Evolutionary conservation across 2,113 vertebrate genomes (phyloP).

Genomic region (Spea bombifrons): DNA sequence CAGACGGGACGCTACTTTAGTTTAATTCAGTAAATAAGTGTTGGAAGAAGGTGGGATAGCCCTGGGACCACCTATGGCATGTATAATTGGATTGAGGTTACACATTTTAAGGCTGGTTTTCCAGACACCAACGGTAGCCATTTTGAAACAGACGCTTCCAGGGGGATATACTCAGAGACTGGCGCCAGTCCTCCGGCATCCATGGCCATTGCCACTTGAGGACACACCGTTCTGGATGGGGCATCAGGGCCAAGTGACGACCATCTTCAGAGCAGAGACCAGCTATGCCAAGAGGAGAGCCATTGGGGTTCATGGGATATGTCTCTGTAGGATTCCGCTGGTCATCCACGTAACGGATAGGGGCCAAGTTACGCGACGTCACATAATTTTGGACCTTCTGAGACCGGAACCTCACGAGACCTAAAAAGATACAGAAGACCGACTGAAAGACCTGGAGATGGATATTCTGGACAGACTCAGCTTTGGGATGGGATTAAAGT

Average conservation of each 20-base stretch:
- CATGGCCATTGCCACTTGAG: constrained; percentile 89
- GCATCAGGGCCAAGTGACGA: constrained; percentile 87
- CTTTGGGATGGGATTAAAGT: no score
- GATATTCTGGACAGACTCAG: no score
- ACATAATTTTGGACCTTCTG: constrained; percentile 58
- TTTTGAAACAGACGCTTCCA: constrained; percentile 85
- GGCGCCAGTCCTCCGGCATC: constrained; percentile 64
- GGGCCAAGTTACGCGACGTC: constrained; percentile 63
- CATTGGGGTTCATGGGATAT: constrained; percentile 87
- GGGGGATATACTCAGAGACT: constrained; percentile 66
- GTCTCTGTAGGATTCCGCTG: constrained; percentile 70
- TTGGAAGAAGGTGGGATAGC: background rate
- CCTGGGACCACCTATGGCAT: background rate
- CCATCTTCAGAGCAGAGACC: constrained; percentile 80
- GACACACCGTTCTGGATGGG: constrained; percentile 83
- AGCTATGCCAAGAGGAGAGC: constrained; percentile 75
- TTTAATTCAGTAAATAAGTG: background rate
- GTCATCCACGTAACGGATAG: constrained; percentile 81
- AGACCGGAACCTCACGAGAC: constrained; percentile 79
- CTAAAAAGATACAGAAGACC: constrained; percentile 54
- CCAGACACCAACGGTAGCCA: constrained; percentile 74
- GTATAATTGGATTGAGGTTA: constrained; percentile 42
- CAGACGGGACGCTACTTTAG: no score
- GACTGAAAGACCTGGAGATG: background rate
- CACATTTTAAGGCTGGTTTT: background rate